Evolutionary conservation across 2,888 invertebrate genomes (phyloP), one percentile per base, ranked within the genome.

Genomic region (Seira ritae): DNA sequence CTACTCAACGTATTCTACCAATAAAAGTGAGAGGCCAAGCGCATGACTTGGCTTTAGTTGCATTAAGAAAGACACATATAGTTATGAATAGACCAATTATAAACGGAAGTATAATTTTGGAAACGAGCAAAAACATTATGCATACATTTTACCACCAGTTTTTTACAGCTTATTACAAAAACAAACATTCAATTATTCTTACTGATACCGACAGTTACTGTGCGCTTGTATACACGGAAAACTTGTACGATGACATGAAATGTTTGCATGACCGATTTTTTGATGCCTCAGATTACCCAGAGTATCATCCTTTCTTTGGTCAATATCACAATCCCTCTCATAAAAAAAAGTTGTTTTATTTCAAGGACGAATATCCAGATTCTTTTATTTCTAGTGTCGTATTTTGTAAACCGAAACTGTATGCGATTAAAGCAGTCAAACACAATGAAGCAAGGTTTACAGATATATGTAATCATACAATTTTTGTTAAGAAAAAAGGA

Each of bases 201-300:
- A 20, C 70, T 20, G 70, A 70, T 50, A 46, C 70, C 1, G 70
- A 70, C 12, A 8, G 6, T 8, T 46, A 42, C 3, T 10, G 42
- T 1, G 20, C 8, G 12, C 12, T 70, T 22, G 22, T 70, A 1
- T 2, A 46, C 1, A 20, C 20, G 1, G 50, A 70, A 8, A 24
- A 24, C 46, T 42, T 70, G 15, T 70, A 70, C 24, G 46, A 70
- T 46, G 20, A 46, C 6, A n/a, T 70, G 19, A 70, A 70, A 22
- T 1, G 4, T 1, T 19, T 69, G 1, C 42, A 71, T n/a, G 19
- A 71, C 2, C 20, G 20, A 8, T 71, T 55, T 50, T 50, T 50
- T 50, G 42, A 50, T 50, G 50, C 50, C 3, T n/a, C 15, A 1
- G 50, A 50, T n/a, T 50, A 50, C 12, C 50, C 50, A 3, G 2